Base-by-base conservation (phyloP, 92 coral and sea anemone genomes). In the Paramuricea clavata region DNA sequence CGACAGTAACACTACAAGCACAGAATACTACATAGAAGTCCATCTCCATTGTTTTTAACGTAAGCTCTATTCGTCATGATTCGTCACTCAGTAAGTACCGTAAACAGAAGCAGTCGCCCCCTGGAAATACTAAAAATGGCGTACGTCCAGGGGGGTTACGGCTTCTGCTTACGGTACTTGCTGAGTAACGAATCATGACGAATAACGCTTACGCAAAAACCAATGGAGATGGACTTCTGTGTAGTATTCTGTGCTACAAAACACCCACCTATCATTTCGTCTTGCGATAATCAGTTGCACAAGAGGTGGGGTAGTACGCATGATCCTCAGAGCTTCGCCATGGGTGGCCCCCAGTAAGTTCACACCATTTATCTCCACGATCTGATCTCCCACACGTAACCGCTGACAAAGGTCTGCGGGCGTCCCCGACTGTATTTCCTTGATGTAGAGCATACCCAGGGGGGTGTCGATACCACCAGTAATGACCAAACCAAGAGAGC, bases 401-500 rank as follows among this genome's bases (percentile, higher is more conserved):
- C 92, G 97, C 81, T 85, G 76, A 74, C 99, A 96, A 28, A 88
- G 93, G 81, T 93, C 99, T 10, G 99, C 99, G 25, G 99, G 99
- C 44, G 95, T 81, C 22, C 84, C 93, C 30, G 98, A 94, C 69
- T 94, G 98, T 32, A 97, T 95, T 61, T 91, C 88, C 64, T 97
- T 94, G 61, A 94, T 91, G 82, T 94, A 97, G 13, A 97, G 89
- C 99, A 93, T 97, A 42, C 98, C 99, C 12, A 97, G 90, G 0
- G 95, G 94, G 28, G 99, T 94, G 92, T 94, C 98, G 50, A 94
- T 88, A 43, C 99, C 98, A 8, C 98, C 99, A 26, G 95, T 95
- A 60, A 96, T 83, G 92, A 96, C 92, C 56, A 96, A 85, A 74
- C 99, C 99, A 39, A 96, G 93, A 10, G 98, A 93, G 72, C 95